Conservation (phyloP, 2,113 vertebrate genomes). For the Colaptes auratus region DNA sequence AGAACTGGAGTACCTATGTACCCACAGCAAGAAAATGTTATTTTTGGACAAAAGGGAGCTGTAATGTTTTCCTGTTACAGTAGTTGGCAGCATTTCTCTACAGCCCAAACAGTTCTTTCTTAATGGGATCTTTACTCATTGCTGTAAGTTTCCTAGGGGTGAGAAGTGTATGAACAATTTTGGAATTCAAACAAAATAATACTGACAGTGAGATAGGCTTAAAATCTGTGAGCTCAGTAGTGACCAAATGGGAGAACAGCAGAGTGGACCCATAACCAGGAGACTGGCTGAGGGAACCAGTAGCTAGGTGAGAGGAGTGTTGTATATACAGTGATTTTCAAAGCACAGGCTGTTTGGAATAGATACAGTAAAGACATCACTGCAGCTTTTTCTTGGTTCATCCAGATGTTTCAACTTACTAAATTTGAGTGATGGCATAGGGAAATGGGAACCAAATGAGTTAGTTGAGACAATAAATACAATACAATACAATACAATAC, state of each 20-base stretch:
- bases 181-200: neutral
- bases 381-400: neutral
- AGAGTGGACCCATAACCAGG: neutral
- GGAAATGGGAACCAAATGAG: slow-evolving; percentile 13
- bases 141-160: neutral
- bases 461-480: slow-evolving; percentile 6
- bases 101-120: slow-evolving; percentile 39
- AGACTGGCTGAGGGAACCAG: neutral
- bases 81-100: slow-evolving; percentile 74
- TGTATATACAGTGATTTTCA: neutral
- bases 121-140: neutral
- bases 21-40: slow-evolving; percentile 2
- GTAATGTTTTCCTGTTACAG: slow-evolving; percentile 69
- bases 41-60: slow-evolving; percentile 43
- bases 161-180: neutral
- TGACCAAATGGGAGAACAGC: neutral
- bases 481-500: no score
- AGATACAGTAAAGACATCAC: neutral
- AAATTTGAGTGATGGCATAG: neutral
- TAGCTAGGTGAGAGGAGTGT: neutral
- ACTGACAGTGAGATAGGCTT: neutral
- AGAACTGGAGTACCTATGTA: slow-evolving; percentile 9
- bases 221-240: neutral
- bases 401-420: neutral
- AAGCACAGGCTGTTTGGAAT: neutral